phyloP scores from a whole-genome alignment of 1,140 invertebrate species.

The Heliconius nattereri region DNA sequence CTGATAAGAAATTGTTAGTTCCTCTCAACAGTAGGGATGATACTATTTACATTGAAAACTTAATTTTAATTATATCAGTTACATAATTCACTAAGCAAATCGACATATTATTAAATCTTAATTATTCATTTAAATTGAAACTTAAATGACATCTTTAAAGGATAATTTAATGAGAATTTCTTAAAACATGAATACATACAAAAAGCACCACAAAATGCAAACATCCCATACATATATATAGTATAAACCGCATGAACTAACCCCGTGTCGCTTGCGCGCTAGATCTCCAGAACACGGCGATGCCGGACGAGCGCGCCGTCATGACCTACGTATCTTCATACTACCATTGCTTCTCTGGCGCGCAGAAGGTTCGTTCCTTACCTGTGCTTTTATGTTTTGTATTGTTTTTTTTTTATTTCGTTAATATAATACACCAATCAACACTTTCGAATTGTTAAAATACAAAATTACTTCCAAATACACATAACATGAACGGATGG shows the following conservation, averaged over 20 bases:
- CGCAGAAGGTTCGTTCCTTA: conserved; percentile 93
- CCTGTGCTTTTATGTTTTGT: conserved; percentile 12
- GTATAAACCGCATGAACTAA: conserved; percentile 69
- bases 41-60: too few species aligned
- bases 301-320: conserved; percentile 99
- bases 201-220: conserved; percentile 3
- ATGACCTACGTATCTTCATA: conserved; percentile 99
- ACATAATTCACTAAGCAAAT: too few species aligned
- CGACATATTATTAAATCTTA: too few species aligned
- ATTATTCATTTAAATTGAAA: not conserved
- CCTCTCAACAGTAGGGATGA: not conserved
- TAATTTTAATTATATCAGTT: too few species aligned
- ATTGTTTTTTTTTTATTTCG: not conserved
- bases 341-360: conserved; percentile 99
- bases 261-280: conserved; percentile 77
- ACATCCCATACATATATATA: conserved; percentile 7
- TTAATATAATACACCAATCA: not conserved
- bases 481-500: not conserved
- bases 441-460: not conserved
- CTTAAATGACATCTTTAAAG: not conserved
- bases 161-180: not conserved
- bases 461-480: not conserved
- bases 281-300: conserved; percentile 99
- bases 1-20: not conserved
- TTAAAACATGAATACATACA: not conserved